phyloP scores from a whole-genome alignment of 1,140 invertebrate species.

The Drosophila tropicalis region DNA sequence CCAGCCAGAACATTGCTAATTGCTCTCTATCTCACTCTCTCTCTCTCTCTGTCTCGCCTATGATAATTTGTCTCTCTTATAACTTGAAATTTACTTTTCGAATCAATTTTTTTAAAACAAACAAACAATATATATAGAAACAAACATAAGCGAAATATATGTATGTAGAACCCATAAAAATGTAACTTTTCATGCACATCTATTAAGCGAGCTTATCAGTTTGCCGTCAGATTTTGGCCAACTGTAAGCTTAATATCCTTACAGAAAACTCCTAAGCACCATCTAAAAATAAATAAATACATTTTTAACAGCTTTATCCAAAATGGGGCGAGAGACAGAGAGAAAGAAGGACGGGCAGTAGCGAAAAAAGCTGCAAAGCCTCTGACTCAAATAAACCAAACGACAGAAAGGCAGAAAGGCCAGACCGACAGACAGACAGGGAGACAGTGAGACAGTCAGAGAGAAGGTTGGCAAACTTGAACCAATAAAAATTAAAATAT shows the following conservation, averaged over 20 bases:
- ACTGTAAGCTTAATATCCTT: constrained; percentile 8
- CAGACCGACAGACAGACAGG: too few relatives aligned
- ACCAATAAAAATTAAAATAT: constrained; percentile 82
- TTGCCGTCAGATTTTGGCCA: constrained; percentile 4
- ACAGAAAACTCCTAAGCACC: constrained; percentile 37
- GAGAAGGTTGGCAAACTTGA: constrained; percentile 60
- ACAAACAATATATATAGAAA: neutral
- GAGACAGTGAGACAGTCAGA: constrained; percentile 41
- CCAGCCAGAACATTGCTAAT: too few relatives aligned
- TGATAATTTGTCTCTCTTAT: too few relatives aligned
- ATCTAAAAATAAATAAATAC: constrained; percentile 64
- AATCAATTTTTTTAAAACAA: too few relatives aligned
- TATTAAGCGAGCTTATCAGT: constrained; percentile 21
- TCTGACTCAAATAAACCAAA: neutral
- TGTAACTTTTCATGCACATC: constrained; percentile 9
- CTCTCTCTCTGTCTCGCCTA: too few relatives aligned
- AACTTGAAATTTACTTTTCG: too few relatives aligned
- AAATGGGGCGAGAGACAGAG: too few relatives aligned
- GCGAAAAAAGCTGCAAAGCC: constrained; percentile 42
- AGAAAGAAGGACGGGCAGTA: too few relatives aligned
- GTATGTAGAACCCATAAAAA: neutral
- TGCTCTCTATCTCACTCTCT: too few relatives aligned
- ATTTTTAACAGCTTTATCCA: constrained; percentile 75
- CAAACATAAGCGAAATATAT: neutral
- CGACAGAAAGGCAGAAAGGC: neutral